phyloP scores from a whole-genome alignment of 1,140 invertebrate species.

The Trachymyrmex cornetzi region DNA sequence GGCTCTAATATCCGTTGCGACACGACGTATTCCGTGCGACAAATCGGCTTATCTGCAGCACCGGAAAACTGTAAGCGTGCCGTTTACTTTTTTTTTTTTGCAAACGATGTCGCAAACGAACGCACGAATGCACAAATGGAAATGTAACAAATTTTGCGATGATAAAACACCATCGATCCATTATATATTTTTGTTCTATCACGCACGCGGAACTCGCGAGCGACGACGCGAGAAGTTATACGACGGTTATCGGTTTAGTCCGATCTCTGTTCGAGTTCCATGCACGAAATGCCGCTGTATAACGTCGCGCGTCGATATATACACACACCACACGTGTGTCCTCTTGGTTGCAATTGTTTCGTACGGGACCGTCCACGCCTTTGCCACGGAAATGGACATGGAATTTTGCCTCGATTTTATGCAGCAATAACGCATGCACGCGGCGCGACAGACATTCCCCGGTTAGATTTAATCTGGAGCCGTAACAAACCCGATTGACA shows the following conservation, averaged over 20 bases:
- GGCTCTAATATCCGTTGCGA: constrained; percentile 7
- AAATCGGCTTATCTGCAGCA: neutral
- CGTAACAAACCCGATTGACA: constrained; percentile 61
- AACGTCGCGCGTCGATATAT: neutral
- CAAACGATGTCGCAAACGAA: neutral
- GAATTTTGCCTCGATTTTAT: constrained; percentile 66
- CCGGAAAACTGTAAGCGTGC: neutral
- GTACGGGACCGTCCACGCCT: neutral
- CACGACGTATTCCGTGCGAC: neutral
- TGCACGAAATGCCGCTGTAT: constrained; percentile 6
- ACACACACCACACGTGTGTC: neutral
- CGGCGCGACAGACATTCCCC: constrained; percentile 10
- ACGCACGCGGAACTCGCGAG: no score
- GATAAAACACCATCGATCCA: constrained; percentile 12
- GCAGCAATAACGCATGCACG: constrained; percentile 25
- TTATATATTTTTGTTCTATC: neutral
- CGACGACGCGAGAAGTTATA: constrained; percentile 36
- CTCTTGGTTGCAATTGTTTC: constrained; percentile 43
- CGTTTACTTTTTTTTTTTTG: constrained; percentile 13
- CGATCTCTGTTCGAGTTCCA: constrained; percentile 62
- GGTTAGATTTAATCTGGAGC: constrained; percentile 63
- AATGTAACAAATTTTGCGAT: constrained; percentile 32
- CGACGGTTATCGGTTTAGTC: constrained; percentile 57
- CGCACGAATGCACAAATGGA: neutral
- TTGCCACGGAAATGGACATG: constrained; percentile 60